Evolutionary conservation across 2,888 invertebrate genomes (phyloP).

Genomic region (Scelioninae gen. 2): DNA sequence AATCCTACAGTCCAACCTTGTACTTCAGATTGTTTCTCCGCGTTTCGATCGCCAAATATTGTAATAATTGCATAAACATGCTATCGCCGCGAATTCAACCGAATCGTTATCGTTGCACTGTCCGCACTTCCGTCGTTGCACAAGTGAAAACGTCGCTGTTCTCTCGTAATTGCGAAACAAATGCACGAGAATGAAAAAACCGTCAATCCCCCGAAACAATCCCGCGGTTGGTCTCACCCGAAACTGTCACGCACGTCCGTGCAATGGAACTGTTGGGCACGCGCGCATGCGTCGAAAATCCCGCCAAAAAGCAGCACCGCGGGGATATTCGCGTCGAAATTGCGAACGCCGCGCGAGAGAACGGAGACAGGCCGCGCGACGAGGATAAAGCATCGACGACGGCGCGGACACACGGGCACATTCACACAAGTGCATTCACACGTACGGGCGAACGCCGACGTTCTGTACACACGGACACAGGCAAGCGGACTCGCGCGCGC

Average conservation of each 20-base stretch:
- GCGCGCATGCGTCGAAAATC: constrained; percentile 71
- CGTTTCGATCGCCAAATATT: no score
- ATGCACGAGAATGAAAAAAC: neutral
- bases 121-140: no score
- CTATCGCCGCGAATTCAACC: no score
- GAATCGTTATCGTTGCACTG: no score
- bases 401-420: neutral
- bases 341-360: constrained; percentile 44
- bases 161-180: neutral
- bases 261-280: neutral
- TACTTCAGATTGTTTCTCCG: no score
- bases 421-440: no score
- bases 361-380: constrained; percentile 30
- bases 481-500: neutral
- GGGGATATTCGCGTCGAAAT: constrained; percentile 51
- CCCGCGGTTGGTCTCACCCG: constrained; percentile 7
- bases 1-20: no score
- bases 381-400: constrained; percentile 49
- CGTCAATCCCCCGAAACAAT: constrained; percentile 5
- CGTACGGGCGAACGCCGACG: neutral
- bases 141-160: no score
- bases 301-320: constrained; percentile 70
- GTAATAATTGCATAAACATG: no score
- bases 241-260: constrained; percentile 20
- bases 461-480: neutral